These are phyloP conservation scores for Astur gentilis DNA, from an alignment of 2,113 vertebrate genomes.

Conservation along the genomic window DNA sequence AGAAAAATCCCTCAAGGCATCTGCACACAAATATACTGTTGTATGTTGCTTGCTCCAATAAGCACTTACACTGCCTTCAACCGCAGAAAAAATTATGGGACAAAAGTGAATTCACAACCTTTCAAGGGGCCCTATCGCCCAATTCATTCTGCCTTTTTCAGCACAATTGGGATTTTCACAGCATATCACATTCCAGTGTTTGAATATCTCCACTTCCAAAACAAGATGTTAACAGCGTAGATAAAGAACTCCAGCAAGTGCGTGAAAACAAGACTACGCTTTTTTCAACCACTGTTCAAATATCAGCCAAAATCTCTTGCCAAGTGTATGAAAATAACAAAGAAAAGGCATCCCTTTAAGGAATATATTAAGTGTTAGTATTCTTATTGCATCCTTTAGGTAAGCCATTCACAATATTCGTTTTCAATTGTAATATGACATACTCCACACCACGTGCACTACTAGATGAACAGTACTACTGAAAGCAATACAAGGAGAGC, in stretches of 20 bases:
- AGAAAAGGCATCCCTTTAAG: neutral
- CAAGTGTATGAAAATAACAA: neutral
- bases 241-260: neutral
- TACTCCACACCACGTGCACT: neutral
- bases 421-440: neutral
- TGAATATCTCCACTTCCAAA: constrained; percentile 6
- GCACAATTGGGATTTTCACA: neutral
- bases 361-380: neutral
- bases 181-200: neutral
- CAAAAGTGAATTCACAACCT: neutral
- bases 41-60: neutral
- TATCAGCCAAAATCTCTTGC: neutral
- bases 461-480: neutral
- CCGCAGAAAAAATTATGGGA: neutral
- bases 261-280: neutral
- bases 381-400: neutral
- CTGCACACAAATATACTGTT: neutral
- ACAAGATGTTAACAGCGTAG: neutral
- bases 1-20: constrained; percentile 1
- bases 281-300: neutral
- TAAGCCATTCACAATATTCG: neutral
- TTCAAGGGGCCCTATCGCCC: neutral
- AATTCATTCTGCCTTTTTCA: neutral
- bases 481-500: neutral
- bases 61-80: neutral